Evolutionary conservation across 1,140 invertebrate species (phyloP).

Genomic region (Drosophila chauvacae): DNA sequence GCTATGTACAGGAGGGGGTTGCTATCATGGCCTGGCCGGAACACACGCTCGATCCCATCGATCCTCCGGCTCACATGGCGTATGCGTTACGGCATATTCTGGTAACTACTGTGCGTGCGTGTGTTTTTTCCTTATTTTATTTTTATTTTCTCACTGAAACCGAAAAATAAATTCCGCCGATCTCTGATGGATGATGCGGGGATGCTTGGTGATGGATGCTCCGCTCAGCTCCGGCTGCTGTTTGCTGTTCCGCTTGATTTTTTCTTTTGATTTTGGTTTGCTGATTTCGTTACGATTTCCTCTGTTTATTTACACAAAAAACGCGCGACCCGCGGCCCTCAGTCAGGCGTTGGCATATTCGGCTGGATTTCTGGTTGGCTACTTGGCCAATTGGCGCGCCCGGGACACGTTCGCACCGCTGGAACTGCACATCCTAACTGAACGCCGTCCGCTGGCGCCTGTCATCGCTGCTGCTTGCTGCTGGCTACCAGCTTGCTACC

Average conservation of each 20-base stretch:
- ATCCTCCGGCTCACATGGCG: constrained; percentile 66
- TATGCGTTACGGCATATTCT: constrained; percentile 40
- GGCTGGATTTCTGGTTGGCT: constrained; percentile 42
- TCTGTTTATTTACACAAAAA: constrained; percentile 66
- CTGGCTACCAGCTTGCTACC: constrained; percentile 60
- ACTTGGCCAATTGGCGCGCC: constrained; percentile 68
- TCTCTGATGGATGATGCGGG: constrained; percentile 12
- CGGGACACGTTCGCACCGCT: constrained; percentile 81
- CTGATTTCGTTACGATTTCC: constrained; percentile 3
- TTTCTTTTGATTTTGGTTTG: constrained; percentile 8
- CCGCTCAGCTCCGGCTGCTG: constrained; percentile 8
- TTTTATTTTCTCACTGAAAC: constrained; percentile 22
- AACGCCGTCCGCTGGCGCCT: constrained; percentile 38
- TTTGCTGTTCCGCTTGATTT: constrained; percentile 28
- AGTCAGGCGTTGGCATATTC: constrained; percentile 53
- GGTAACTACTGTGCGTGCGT: constrained; percentile 1
- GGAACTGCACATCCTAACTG: constrained; percentile 84
- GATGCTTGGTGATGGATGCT: constrained; percentile 3
- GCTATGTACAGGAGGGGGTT: constrained; percentile 66
- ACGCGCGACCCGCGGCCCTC: constrained; percentile 57
- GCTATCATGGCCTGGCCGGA: constrained; percentile 45
- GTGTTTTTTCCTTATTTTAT: background rate
- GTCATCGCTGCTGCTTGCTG: constrained; percentile 7
- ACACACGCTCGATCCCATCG: constrained; percentile 69
- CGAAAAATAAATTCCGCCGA: constrained; percentile 35